A percentile compares a stretch with the other conserved stretches of the same genome.
Evolutionary conservation across 2,113 vertebrate species (phyloP).

Genomic region (Hylia prasina): DNA sequence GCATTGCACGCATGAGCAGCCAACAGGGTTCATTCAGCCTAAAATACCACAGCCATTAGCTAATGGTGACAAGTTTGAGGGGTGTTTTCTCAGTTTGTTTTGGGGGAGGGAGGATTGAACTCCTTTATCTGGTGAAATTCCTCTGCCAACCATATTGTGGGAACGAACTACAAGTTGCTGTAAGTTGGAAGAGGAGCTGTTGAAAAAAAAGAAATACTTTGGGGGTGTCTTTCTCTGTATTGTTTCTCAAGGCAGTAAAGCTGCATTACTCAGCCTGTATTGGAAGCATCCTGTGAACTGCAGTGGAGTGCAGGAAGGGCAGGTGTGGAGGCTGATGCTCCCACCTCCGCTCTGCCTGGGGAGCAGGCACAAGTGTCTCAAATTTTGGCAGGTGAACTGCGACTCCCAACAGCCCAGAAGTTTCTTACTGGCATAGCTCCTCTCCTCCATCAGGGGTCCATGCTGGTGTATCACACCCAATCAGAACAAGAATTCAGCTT

Average conservation of each 20-base stretch:
- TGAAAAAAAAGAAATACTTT: not conserved
- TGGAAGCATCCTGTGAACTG: fast-evolving
- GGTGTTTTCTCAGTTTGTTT: fast-evolving
- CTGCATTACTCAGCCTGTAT: not conserved
- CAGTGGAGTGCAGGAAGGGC: not conserved
- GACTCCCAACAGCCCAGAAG: not conserved
- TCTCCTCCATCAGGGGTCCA: not conserved
- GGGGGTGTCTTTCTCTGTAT: not conserved
- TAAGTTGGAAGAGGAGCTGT: not conserved
- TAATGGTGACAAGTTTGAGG: not conserved
- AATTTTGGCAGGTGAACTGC: not conserved
- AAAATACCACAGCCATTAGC: not conserved
- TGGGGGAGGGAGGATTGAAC: fast-evolving
- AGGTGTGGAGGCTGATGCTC: not conserved
- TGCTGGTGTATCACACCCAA: not conserved
- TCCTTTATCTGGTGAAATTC: not conserved
- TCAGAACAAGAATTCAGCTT: not conserved
- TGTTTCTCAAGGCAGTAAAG: not conserved
- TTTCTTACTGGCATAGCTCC: not conserved
- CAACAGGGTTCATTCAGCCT: not conserved
- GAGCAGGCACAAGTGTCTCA: not conserved
- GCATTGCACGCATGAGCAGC: not conserved
- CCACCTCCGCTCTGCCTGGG: not conserved
- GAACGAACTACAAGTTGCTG: not conserved
- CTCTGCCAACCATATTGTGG: fast-evolving